A percentile compares a stretch with the other conserved stretches of the same genome.
Evolutionary conservation across 1,140 invertebrate genomes (phyloP).

Genomic region (Leucophenga varia): DNA sequence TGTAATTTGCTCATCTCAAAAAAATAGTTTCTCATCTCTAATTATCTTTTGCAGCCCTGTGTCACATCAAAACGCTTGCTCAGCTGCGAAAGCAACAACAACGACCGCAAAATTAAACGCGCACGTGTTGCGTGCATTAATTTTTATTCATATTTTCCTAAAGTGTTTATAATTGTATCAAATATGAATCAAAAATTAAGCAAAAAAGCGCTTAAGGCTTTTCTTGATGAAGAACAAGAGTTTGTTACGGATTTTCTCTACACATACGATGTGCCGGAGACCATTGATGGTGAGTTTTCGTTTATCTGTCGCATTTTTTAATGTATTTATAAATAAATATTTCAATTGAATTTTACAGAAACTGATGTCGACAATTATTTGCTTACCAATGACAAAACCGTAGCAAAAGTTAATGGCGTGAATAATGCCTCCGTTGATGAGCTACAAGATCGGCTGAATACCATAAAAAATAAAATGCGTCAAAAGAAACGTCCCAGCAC

Average conservation of each 20-base stretch:
- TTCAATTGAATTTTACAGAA: conserved; percentile 36
- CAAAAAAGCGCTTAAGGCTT: conserved; percentile 18
- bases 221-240: conserved; percentile 5
- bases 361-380: conserved; percentile 44
- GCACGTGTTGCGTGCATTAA: too few relatives aligned
- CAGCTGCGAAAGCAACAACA: too few relatives aligned
- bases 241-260: conserved; percentile 19
- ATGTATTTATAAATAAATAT: conserved; percentile 42
- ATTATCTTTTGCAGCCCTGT: too few relatives aligned
- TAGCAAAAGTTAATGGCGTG: not conserved
- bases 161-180: too few relatives aligned
- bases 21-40: too few relatives aligned
- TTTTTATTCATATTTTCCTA: too few relatives aligned
- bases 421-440: conserved; percentile 20
- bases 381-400: conserved; percentile 29
- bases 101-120: too few relatives aligned
- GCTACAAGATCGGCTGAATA: conserved; percentile 42
- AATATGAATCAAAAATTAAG: too few relatives aligned
- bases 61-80: too few relatives aligned
- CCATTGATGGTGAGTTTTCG: conserved; percentile 16
- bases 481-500: conserved; percentile 47
- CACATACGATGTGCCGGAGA: conserved; percentile 21
- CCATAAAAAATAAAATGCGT: conserved; percentile 51
- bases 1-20: too few relatives aligned
- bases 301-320: conserved; percentile 24